phyloP scores from a whole-genome alignment of 2,113 vertebrate genomes.

The Osmerus eperlanus region DNA sequence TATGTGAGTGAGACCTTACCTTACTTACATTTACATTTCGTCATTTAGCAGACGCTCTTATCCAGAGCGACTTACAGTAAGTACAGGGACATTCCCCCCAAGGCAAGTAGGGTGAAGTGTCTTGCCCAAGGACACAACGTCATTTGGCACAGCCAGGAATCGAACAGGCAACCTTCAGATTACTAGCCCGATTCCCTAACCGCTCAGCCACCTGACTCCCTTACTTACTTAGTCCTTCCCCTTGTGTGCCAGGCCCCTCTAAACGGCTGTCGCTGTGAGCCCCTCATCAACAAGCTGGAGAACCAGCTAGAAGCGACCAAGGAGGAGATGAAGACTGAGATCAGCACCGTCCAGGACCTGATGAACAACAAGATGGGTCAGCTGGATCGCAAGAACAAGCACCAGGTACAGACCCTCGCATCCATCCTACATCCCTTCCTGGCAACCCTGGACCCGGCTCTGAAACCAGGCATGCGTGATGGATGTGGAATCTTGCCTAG shows the following conservation, averaged over 20 bases:
- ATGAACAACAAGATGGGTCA: constrained; percentile 92
- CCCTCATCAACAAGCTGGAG: constrained; percentile 91
- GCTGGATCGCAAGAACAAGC: constrained; percentile 86
- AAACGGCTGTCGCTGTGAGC: constrained; percentile 94
- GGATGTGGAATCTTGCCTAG: neutral
- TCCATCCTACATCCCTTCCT: neutral
- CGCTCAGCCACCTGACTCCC: too few species aligned
- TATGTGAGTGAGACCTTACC: too few species aligned
- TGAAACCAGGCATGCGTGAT: constrained; percentile 20
- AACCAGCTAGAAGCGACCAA: constrained; percentile 93
- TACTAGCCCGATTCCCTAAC: too few species aligned
- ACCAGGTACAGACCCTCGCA: constrained; percentile 74
- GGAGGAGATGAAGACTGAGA: constrained; percentile 92
- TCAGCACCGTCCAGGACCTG: constrained; percentile 86
- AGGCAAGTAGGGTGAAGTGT: too few species aligned
- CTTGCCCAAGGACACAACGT: too few species aligned
- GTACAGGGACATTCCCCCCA: too few species aligned
- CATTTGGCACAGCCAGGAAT: too few species aligned
- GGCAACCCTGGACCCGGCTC: neutral
- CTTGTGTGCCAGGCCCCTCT: constrained; percentile 80
- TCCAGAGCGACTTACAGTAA: too few species aligned
- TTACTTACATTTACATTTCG: too few species aligned
- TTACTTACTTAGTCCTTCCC: too few species aligned
- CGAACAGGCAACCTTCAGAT: too few species aligned
- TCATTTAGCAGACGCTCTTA: too few species aligned